Evolutionary conservation across 2,113 vertebrate genomes (phyloP), one percentile per base, ranked within the genome.

Genomic region (Casuarius casuarius): DNA sequence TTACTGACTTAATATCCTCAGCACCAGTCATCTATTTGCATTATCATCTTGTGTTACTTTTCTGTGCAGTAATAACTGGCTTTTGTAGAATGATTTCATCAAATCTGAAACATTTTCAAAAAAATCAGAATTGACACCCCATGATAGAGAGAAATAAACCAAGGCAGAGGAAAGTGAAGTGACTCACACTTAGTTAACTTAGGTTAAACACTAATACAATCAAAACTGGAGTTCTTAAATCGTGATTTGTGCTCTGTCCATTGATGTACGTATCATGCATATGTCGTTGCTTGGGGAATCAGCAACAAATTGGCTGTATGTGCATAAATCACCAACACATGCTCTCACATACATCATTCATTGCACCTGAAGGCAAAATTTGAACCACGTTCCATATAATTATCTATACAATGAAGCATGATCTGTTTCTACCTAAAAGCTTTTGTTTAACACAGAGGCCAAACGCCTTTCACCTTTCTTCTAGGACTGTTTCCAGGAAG

Each of bases 401-500:
- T 23, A 33, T 25, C 29, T 35, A 73, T 0, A 0, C 16, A 72
- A 35, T 46, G 49, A 67, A 76, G 61, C 7, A 4, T 26, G 31
- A 80, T 42, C 54, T 75, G 44, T 26, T 84, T 51, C 78, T 44
- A 29, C 38, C 17, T 59, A 68, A 42, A 11, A 31, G 33, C 22
- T 94, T 67, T 35, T 91, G 63, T 14, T 91, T 63, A 63, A 59
- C 51, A 88, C 0, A 1, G 21, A 90, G 44, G 5, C 31, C 40
- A 95, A 94, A 52, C 2, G 19, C 2, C 42, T 71, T 90, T 83
- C 67, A 80, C 68, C 63, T 51, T 63, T 88, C 56, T 86, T 59
- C 46, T 44, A 80, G 46, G 48, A 71, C n/a, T 38, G 51, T 49
- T 71, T 95, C 49, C 63, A 93, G 93, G 91, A 95, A 96, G 84